Evolutionary conservation across 35 echinoderm and acorn worm genomes (phyloP).

Genomic region (Stichopus chloronotus): DNA sequence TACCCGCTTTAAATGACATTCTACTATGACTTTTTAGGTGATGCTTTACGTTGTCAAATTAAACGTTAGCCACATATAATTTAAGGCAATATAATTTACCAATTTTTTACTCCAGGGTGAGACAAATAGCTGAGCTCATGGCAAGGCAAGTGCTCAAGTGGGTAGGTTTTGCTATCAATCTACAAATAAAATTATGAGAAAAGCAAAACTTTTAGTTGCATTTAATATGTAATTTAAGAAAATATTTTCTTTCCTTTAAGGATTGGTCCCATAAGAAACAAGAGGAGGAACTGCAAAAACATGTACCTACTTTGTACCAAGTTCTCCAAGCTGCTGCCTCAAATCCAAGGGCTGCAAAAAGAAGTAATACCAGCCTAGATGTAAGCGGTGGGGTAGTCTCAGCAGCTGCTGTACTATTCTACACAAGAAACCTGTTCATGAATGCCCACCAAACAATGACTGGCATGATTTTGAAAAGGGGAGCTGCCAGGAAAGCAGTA

Average conservation of each 20-base stretch:
- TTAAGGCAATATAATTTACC: not conserved
- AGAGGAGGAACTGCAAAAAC: slow-evolving; percentile 64
- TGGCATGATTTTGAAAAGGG: slow-evolving; percentile 47
- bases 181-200: not conserved
- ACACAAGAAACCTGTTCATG: slow-evolving; percentile 49
- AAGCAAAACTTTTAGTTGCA: not conserved
- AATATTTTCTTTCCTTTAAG: slow-evolving; percentile 21
- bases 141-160: not conserved
- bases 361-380: slow-evolving; percentile 9
- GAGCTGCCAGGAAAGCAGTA: not conserved
- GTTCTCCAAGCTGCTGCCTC: slow-evolving; percentile 49
- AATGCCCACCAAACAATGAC: slow-evolving; percentile 69
- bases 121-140: not conserved
- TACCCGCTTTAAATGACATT: no score
- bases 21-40: no score
- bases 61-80: not conserved
- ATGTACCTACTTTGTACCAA: slow-evolving; percentile 48
- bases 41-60: no score
- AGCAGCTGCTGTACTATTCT: slow-evolving; percentile 59
- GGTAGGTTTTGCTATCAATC: not conserved
- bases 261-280: slow-evolving; percentile 57
- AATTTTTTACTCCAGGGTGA: not conserved
- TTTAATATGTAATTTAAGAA: not conserved
- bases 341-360: not conserved
- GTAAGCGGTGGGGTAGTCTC: slow-evolving; percentile 38